A percentile compares a stretch with the other conserved stretches of the same genome.
Evolutionary conservation across 2,797 vertebrate species (phyloP).

Genomic region (Pantherophis vulpinus): DNA sequence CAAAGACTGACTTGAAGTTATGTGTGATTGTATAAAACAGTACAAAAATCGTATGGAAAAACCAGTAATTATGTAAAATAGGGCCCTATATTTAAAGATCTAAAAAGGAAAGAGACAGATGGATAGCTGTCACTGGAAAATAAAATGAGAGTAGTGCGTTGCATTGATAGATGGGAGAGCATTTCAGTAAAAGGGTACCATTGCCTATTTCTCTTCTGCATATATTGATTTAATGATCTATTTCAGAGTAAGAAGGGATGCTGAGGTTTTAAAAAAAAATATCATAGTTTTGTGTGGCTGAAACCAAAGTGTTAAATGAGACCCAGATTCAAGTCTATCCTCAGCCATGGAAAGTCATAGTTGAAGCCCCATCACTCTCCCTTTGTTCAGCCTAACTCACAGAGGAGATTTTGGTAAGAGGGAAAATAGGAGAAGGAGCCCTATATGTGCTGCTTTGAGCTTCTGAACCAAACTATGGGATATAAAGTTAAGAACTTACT

Average conservation of each 20-base stretch:
- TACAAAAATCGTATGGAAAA: neutral
- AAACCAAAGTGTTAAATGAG: neutral
- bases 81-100: neutral
- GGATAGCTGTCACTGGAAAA: neutral
- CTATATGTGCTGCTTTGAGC: neutral
- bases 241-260: neutral
- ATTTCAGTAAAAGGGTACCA: neutral
- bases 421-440: neutral
- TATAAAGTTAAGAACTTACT: neutral
- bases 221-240: neutral
- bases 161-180: neutral
- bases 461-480: neutral
- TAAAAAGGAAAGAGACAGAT: neutral
- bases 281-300: neutral
- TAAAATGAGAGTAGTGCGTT: neutral
- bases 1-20: neutral
- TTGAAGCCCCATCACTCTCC: neutral
- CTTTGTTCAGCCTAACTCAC: neutral
- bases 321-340: neutral
- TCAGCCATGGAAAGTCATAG: neutral
- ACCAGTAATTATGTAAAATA: neutral
- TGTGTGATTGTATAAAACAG: neutral
- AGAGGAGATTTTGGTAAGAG: neutral
- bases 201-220: neutral
- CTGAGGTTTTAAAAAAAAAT: neutral